Base-by-base conservation (phyloP, 2,797 vertebrate genomes). In the Coregonus suidteri region DNA sequence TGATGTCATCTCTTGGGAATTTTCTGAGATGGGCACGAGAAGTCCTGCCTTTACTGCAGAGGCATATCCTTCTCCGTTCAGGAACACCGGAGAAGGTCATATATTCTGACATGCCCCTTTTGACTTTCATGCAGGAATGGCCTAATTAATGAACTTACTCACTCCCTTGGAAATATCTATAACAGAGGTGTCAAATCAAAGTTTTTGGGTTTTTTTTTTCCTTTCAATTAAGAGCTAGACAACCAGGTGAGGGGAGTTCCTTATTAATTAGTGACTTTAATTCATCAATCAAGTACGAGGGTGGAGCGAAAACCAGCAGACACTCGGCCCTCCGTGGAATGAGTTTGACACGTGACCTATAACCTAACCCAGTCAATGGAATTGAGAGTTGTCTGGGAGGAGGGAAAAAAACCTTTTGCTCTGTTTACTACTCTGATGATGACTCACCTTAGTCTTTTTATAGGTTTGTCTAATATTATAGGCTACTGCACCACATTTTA, bases 121-220 rank as follows among this genome's bases (percentile, higher is more conserved):
- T 18, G 31, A 59, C 54, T 62, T 35, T 62, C 31, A 59, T 62
- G 11, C 31, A 72, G 71, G 51, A 37, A 25, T 34, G 71, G 18
- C 71, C 71, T 73, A 31, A 59, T 56, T n/a, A 35, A 56, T 25
- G 7, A 59, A 59, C 53, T 54, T 54, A 37, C 16, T 41, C 70
- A 14, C 47, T 71, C 70, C 9, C 20, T 53, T 30, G 47, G 14
- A 72, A 47, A 15, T 37, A 25, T 7, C 16, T 1, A 47, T 3
- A 47, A 47, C 41, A 47, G 41, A 9, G 9, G 9, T 11, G 41
- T 13, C 41, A 47, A 47, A 47, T n/a, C n/a, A n/a, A n/a, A n/a
- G 9, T 47, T 47, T 47, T 47, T 3, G 41, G 41, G n/a, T n/a
- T n/a, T n/a, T n/a, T n/a, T 3, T 47, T 47, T 11, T 47, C 9